Evolutionary conservation across 2,888 invertebrate genomes (phyloP), one percentile per base, ranked within the genome.

Genomic region (Calameuta pallipes): DNA sequence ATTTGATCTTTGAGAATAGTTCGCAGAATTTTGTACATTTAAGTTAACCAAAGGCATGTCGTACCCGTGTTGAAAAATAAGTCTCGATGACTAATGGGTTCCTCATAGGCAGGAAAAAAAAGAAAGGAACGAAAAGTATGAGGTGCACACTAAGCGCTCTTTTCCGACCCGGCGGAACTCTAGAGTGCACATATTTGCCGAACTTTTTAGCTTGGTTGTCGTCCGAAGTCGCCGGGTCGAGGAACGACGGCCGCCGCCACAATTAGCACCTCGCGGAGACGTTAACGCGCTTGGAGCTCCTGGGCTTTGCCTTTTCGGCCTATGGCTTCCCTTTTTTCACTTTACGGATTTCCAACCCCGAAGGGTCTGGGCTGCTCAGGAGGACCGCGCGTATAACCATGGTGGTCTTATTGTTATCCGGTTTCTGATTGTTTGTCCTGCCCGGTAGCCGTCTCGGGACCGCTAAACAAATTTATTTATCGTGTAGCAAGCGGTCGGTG

Each of bases 181-280:
- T 69, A 69, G 36, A 71, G 71, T 34, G 34, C 13, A 71, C 33
- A 71, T 78, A 78, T 88, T 88, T 87, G 83, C 81, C 36, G 77
- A 82, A 86, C 82, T 84, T 75, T 84, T 88, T 87, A 88, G 84
- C 82, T 78, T 37, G 81, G 79, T 82, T 82, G 82, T 84, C 78
- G 75, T 76, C 83, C 82, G 85, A 85, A 83, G 71, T 85, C 84
- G 82, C 81, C 77, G 79, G 78, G 75, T 81, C 82, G 81, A 77
- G 80, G 74, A 77, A 76, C 77, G 81, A 82, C 82, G 82, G 82
- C 81, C 81, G 81, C 80, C 86, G 84, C 84, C 84, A 81, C 88
- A 88, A 90, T 90, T 89, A 89, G 84, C 88, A 87, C 86, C 86
- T 85, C 82, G 74, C 76, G 80, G 78, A 84, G 84, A 86, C 86